Conservation (phyloP, 1,140 invertebrate species). For the Himalopsyche phryganea region DNA sequence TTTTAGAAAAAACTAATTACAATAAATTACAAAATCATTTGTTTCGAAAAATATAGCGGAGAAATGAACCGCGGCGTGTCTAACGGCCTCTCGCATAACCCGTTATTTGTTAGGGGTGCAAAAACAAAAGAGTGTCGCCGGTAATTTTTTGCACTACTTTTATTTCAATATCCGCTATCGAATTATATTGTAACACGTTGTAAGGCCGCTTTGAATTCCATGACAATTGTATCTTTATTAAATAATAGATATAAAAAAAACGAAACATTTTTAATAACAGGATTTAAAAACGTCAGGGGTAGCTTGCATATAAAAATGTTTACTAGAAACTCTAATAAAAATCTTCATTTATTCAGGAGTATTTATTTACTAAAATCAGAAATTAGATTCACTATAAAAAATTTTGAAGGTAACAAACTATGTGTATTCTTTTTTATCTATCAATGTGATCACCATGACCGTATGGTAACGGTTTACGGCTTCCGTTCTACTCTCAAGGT, state of each 20-base stretch:
- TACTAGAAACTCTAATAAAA: too few species aligned
- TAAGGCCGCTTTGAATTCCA: constrained; percentile 19
- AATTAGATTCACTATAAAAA: too few species aligned
- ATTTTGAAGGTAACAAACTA: too few species aligned
- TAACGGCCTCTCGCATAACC: constrained; percentile 3
- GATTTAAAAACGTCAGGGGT: constrained; percentile 2
- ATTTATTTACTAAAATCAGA: too few species aligned
- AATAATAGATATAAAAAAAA: constrained; percentile 22
- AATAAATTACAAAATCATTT: constrained; percentile 15
- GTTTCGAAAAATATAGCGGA: constrained; percentile 10
- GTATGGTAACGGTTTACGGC: too few species aligned
- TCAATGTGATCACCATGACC: too few species aligned
- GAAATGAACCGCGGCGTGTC: constrained; percentile 4
- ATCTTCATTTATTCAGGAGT: too few species aligned
- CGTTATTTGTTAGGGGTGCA: constrained; percentile 17
- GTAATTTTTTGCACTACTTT: constrained; percentile 26
- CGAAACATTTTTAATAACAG: constrained; percentile 12
- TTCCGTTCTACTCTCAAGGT: too few species aligned
- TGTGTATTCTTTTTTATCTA: too few species aligned
- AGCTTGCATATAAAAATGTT: too few species aligned
- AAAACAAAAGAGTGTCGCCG: constrained; percentile 28
- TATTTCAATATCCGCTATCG: constrained; percentile 15
- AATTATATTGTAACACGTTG: constrained; percentile 24
- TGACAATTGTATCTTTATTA: constrained; percentile 34
- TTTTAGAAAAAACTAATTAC: constrained; percentile 16